A percentile compares a stretch with the other conserved stretches of the same genome.
These are phyloP conservation scores for Petrocephalus schoutedeni DNA, from an alignment of 2,797 vertebrate species.

Conservation along the genomic window DNA sequence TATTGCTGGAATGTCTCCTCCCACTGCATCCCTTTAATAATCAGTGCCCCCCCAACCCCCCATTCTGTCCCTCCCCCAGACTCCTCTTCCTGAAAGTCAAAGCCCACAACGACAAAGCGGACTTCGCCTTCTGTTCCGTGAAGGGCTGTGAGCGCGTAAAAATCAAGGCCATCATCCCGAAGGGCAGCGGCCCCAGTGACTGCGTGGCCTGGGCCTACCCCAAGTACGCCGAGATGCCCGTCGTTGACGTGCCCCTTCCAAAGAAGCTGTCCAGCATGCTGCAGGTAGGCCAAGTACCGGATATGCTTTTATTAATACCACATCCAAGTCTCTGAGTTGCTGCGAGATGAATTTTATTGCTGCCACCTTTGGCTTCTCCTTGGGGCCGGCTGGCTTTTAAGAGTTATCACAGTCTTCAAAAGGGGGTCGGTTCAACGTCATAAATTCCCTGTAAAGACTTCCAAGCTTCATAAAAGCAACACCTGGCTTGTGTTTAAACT, in stretches of 20 bases:
- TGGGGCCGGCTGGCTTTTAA: background rate
- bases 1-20: background rate
- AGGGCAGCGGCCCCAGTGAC: slow-evolving; percentile 70
- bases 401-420: background rate
- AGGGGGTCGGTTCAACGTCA: background rate
- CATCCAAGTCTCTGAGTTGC: background rate
- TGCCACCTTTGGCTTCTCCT: background rate
- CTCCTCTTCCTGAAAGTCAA: slow-evolving; percentile 82
- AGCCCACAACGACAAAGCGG: slow-evolving; percentile 78
- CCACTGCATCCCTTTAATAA: background rate
- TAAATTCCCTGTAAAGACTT: background rate
- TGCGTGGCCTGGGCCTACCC: slow-evolving; percentile 80
- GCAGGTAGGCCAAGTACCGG: slow-evolving; percentile 55
- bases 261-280: slow-evolving; percentile 63
- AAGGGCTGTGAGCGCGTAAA: slow-evolving; percentile 87
- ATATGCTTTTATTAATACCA: background rate
- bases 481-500: background rate
- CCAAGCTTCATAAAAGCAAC: background rate
- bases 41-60: background rate
- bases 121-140: slow-evolving; percentile 84
- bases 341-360: background rate
- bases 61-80: slow-evolving; percentile 49
- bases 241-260: slow-evolving; percentile 86
- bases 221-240: slow-evolving; percentile 69
- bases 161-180: slow-evolving; percentile 79